Evolutionary conservation across 2,113 vertebrate species (phyloP), one percentile per base, ranked within the genome.

Genomic region (Probosciger aterrimus): DNA sequence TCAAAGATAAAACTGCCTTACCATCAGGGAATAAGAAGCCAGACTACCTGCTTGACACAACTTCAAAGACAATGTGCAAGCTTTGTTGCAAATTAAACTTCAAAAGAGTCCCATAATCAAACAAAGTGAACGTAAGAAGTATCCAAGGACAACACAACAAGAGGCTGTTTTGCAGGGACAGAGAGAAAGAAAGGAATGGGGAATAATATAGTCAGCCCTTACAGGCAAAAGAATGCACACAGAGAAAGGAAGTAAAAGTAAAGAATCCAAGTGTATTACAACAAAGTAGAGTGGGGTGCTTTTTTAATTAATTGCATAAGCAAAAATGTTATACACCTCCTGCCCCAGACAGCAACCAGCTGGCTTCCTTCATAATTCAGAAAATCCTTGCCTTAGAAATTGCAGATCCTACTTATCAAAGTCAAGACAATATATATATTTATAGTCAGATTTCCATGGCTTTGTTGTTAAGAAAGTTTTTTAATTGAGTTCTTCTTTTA

Each of bases 81-180:
- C 7, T 79, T 60, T 43, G 50, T 39, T 97, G 62, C 82, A 95
- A 95, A 93, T 59, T 78, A 95, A 88, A 86, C 65, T 93, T 86
- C 77, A 83, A 86, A 96, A 90, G 80, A 91, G 92, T 86, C n/a
- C 63, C 57, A 50, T 93, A 90, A 90, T 78, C 75, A 95, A 97
- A 82, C 59, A 96, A 87, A 93, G 41, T 79, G 35, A 91, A 88
- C 3, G 7, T n/a, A 35, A 15, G 3, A 90, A 24, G 39, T 75
- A 57, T 50, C 53, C 89, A 86, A 92, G 92, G 85, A 90, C 82
- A 93, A 53, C 31, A 65, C 11, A 95, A 82, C 27, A 89, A 75
- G 87, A 84, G 24, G 35, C 46, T 55, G 15, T 12, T 88, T 82
- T 86, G 18, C 50, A 86, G 64, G 30, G 46, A 79, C 30, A 65